Evolutionary conservation across 2,888 invertebrate species (phyloP).

Genomic region (Erpobdella octoculata): DNA sequence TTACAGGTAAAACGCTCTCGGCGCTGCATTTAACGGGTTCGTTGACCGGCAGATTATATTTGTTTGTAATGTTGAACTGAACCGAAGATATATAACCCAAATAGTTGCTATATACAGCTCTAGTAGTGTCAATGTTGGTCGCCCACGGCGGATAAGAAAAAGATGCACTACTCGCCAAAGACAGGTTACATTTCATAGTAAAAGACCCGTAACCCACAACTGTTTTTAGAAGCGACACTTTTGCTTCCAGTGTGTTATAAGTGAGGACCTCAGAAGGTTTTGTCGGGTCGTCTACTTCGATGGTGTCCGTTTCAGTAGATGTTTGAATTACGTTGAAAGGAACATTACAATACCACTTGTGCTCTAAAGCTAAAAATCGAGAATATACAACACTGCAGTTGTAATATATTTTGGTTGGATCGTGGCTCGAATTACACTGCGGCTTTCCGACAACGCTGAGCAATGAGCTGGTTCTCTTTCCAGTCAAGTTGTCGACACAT

Average conservation of each 20-base stretch:
- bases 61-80: constrained; percentile 6
- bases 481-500: neutral
- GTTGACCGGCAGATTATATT: constrained; percentile 23
- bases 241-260: neutral
- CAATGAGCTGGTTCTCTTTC: neutral
- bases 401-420: constrained; percentile 6
- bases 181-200: neutral
- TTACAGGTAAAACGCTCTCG: neutral
- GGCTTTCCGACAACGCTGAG: constrained; percentile 8
- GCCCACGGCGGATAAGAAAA: no score
- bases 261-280: neutral
- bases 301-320: no score
- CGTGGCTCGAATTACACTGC: neutral
- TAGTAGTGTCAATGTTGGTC: constrained; percentile 1
- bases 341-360: constrained; percentile 5
- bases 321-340: neutral
- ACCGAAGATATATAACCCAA: neutral
- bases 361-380: neutral
- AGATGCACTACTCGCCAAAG: neutral
- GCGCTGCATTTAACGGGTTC: constrained; percentile 9
- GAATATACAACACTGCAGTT: neutral
- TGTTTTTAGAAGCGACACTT: neutral
- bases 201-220: neutral
- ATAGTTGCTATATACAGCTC: neutral
- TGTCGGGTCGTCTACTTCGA: no score